Evolutionary conservation across 2,888 invertebrate genomes (phyloP).

Genomic region (Drosophila maculinotata): DNA sequence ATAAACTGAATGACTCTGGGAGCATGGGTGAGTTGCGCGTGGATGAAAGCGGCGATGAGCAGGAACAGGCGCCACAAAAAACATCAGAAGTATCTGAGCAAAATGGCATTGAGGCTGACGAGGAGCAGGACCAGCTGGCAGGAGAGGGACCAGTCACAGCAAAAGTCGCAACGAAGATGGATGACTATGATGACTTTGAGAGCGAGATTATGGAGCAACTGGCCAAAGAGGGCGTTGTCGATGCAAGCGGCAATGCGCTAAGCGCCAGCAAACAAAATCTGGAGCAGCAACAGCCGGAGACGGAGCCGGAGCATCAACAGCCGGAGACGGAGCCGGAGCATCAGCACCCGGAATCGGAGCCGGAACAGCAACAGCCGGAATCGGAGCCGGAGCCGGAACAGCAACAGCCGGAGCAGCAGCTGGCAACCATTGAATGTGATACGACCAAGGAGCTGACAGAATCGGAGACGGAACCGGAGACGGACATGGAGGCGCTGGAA

Average conservation of each 20-base stretch:
- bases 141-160: too few relatives aligned
- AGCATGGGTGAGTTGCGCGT: conserved; percentile 68
- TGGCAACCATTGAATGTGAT: conserved; percentile 30
- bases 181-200: conserved; percentile 60
- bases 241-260: conserved; percentile 66
- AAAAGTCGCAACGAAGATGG: conserved; percentile 12
- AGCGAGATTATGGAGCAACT: conserved; percentile 66
- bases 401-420: background rate
- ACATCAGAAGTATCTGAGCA: background rate
- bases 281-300: conserved; percentile 2
- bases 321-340: background rate
- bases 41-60: conserved; percentile 66
- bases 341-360: too few relatives aligned
- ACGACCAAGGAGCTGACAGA: conserved; percentile 6
- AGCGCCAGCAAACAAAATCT: conserved; percentile 44
- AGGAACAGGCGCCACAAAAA: conserved; percentile 1
- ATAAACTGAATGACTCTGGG: conserved; percentile 43
- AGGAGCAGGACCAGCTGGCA: too few relatives aligned
- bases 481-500: background rate
- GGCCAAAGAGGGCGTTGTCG: conserved; percentile 60
- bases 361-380: background rate
- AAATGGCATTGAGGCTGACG: background rate
- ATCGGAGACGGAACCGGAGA: background rate
- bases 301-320: background rate
- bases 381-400: too few relatives aligned